phyloP scores from a whole-genome alignment of 2,797 vertebrate genomes.

The Adrianichthys oophorus region DNA sequence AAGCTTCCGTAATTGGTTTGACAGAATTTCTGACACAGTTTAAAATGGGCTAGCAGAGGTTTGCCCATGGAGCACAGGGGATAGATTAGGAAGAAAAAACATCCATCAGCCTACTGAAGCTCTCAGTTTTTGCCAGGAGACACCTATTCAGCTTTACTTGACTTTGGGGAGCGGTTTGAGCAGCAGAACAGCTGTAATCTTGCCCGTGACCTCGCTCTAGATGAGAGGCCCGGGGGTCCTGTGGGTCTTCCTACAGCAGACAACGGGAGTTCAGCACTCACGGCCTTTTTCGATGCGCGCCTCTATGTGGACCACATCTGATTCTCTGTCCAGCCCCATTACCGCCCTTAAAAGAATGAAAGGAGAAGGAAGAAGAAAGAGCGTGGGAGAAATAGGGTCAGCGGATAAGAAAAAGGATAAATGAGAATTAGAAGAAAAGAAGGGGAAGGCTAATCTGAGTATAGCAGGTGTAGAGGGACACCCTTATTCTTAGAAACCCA shows the following conservation, averaged over 20 bases:
- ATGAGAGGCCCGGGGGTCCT: conserved; percentile 68
- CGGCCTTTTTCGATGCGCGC: conserved; percentile 88
- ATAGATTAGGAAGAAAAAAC: conserved; percentile 61
- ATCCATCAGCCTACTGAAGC: conserved; percentile 69
- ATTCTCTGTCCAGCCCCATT: conserved; percentile 91
- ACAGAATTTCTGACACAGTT: conserved; percentile 48
- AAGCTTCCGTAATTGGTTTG: conserved; percentile 58
- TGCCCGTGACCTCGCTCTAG: conserved; percentile 71
- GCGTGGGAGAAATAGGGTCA: conserved; percentile 30
- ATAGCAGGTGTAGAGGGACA: conserved; percentile 37
- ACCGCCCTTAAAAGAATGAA: conserved; percentile 83
- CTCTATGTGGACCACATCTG: conserved; percentile 95
- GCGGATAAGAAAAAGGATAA: conserved; percentile 22
- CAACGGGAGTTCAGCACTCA: conserved; percentile 77
- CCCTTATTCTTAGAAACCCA: conserved; percentile 30
- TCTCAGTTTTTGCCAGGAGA: conserved; percentile 61
- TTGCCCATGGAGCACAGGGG: conserved; percentile 60
- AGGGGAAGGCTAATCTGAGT: conserved; percentile 20
- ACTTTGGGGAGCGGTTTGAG: conserved; percentile 68
- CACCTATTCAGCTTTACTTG: conserved; percentile 66
- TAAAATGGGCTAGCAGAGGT: conserved; percentile 36
- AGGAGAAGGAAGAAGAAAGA: conserved; percentile 34
- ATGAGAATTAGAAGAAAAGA: conserved; percentile 34
- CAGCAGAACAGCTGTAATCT: conserved; percentile 64
- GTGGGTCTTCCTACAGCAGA: conserved; percentile 47